Evolutionary conservation across 1,140 invertebrate genomes (phyloP), one percentile per base, ranked within the genome.

Genomic region (Odontomachus brunneus): DNA sequence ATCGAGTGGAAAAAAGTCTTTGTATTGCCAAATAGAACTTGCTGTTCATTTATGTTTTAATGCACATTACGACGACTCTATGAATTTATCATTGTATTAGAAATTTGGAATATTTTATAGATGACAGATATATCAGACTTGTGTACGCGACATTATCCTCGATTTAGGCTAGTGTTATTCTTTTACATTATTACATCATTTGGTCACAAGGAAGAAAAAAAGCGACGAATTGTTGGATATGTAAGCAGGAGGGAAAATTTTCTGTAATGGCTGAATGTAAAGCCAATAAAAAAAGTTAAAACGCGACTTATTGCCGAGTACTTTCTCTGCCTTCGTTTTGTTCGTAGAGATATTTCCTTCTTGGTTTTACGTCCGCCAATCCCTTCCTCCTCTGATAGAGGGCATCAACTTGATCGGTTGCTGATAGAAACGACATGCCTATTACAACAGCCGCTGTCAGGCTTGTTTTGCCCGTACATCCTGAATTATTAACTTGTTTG

Each of bases 201-300:
- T 63, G 65, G 81, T 81, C 44, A 24, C 24, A 59, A 7, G 38
- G 24, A 15, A n/a, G 53, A 3, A 55, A 88, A 74, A 51, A 17
- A 85, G 67, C 12, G 38, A 78, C 62, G 76, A 88, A 73, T 88
- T 85, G 74, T 74, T 80, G 72, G 82, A 83, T 65, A 84, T 85
- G 74, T 55, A 74, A 67, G 85, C 75, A 73, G 87, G 78, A 66
- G 80, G 78, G 82, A 89, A 89, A 91, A 91, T 89, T 91, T 90
- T 87, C 84, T 92, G 91, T 92, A 93, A 90, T 84, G 91, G 90
- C 91, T 91, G 87, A 86, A 91, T 92, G 89, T 88, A 84, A 69
- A 89, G 90, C 90, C 90, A 92, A 92, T 92, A 91, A 86, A 88
- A 91, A 92, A 90, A 85, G 59, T 72, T 85, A 82, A 88, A 88